Base-by-base conservation (phyloP, 1,140 invertebrate species). In the Sminthurinus signatus region DNA sequence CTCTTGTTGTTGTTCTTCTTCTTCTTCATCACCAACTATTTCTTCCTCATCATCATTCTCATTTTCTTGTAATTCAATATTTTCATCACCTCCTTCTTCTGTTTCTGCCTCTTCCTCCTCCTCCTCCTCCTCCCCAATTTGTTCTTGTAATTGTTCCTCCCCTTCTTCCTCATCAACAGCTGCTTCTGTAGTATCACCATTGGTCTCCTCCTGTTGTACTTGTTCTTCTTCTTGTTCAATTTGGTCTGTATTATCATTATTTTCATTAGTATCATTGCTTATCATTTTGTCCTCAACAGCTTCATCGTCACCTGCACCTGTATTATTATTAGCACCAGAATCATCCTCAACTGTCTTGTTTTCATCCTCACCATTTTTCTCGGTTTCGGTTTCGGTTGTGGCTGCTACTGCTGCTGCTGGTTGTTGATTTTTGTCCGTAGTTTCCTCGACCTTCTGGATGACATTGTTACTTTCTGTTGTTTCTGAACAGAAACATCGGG, bases 81-180 rank as follows among this genome's bases (percentile, higher is more conserved):
- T 19, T 61, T 5, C 39, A 29, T 59, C 32, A 31, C 21, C 23
- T 55, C 59, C 5, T 61, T 59, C 32, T 39, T 52, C 36, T 1
- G 21, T 21, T 25, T 15, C 21, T 48, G 23, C 48, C 59, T 65
- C 69, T n/a, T 48, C 44, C 19, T 25, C 44, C 44, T 48, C 44
- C 32, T 36, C 32, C 32, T 36, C 32, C 2, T 31, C 8, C 28
- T 44, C 32, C 14, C 43, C 39, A 36, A 54, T 21, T 56, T 54
- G n/a, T n/a, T n/a, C n/a, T n/a, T n/a, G n/a, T n/a, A n/a, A n/a
- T n/a, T 32, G 5, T 36, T 36, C 32, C 32, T 15, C 32, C 15
- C 32, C 32, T 36, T 5, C 5, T 36, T 36, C 32, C 32, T 8
- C 15, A 36, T 5, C 5, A 36, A 36, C 32, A 36, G 32, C 32